Conservation (phyloP, 2,888 invertebrate species). For the Orthosia incerta region DNA sequence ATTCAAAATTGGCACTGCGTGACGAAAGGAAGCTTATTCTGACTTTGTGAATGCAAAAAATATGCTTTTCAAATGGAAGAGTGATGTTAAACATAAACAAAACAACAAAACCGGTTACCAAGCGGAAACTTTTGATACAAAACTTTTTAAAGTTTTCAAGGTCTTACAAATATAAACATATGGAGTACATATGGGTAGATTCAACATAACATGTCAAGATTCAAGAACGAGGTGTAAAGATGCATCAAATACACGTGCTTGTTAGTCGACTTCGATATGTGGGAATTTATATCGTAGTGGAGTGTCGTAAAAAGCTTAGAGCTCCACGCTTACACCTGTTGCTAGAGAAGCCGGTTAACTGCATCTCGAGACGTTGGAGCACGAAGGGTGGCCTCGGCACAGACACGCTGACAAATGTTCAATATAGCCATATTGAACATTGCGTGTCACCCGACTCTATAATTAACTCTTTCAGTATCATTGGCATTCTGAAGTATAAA, state of each 20-base stretch:
- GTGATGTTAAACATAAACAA: constrained; percentile 26
- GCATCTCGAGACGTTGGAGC: constrained; percentile 9
- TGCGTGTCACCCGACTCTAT: not conserved
- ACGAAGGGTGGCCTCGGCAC: constrained; percentile 7
- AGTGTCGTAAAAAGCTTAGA: constrained; percentile 52
- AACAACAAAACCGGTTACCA: constrained; percentile 16
- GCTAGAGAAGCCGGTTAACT: constrained; percentile 32
- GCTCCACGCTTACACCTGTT: constrained; percentile 62
- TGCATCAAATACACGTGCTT: constrained; percentile 46
- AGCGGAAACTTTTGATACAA: constrained; percentile 1
- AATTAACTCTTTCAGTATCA: not conserved
- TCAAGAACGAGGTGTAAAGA: constrained; percentile 16
- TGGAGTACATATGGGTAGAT: not conserved
- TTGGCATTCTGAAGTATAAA: constrained; percentile 7
- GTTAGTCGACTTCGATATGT: constrained; percentile 27
- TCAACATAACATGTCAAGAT: constrained; percentile 3
- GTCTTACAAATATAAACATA: constrained; percentile 10
- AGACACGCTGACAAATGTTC: not conserved
- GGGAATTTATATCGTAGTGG: constrained; percentile 37
- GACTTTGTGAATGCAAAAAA: constrained; percentile 14
- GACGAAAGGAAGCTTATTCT: constrained; percentile 14
- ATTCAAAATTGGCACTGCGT: constrained; percentile 28
- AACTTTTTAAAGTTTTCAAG: not conserved
- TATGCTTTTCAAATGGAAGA: constrained; percentile 30
- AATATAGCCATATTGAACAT: not conserved